Evolutionary conservation across 2,797 vertebrate genomes (phyloP), one percentile per base, ranked within the genome.

Genomic region (Brotula barbata): DNA sequence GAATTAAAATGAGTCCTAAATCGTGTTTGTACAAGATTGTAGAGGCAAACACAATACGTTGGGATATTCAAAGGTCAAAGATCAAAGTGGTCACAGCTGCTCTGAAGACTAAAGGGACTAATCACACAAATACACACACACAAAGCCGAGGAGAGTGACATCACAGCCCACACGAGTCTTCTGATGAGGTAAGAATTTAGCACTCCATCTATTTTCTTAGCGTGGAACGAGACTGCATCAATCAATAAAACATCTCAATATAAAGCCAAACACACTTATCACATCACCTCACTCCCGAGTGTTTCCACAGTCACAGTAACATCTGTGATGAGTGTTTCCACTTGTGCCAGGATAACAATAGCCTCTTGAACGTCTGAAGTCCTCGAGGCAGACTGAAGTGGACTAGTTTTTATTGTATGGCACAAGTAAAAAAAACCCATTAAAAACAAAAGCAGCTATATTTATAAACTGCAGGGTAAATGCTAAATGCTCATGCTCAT

Each of bases 11-110:
- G 6, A 5, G 34, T 14, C 13, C 13, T 4, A 36, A 36, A n/a
- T n/a, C n/a, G 34, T 36, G 34, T 14, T 4, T 36, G 14, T 39
- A 11, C 37, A 6, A 39, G 13, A 20, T 8, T 45, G 62, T 36
- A 36, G 64, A 62, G 64, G 54, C 60, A 56, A 67, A 77, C 45
- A 41, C 44, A 55, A 45, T 19, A 71, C 52, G 56, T 51, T 66
- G 22, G 43, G 65, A 74, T 68, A 84, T 78, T 65, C 71, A 74
- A 53, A 64, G 73, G 71, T 82, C 73, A 80, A 34, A 78, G 77
- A 73, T 83, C 78, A 85, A 82, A 84, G 55, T 70, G 73, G 76
- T 77, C 82, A 77, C 86, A 88, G 82, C 84, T 88, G 83, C 80
- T 86, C 66, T 72, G 33, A 78, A 82, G 68, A 65, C 59, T 44